Conservation (phyloP, 53 echinoderm and acorn worm species). For the Holothuria leucospilota region DNA sequence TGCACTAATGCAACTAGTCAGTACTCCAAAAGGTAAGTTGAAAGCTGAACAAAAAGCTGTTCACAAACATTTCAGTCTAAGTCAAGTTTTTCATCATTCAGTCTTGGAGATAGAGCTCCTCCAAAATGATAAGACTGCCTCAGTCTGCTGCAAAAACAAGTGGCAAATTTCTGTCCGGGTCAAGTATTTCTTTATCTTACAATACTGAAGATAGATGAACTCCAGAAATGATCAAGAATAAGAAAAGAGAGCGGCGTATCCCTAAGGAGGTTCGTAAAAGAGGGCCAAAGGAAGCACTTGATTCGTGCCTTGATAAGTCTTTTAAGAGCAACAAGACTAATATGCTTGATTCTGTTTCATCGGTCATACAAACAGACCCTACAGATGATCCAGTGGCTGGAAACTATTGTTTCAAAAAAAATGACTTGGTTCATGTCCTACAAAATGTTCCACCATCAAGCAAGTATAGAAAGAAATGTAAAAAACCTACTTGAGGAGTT, state of each 20-base stretch:
- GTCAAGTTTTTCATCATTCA: no score
- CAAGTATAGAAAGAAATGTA: not conserved
- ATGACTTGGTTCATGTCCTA: not conserved
- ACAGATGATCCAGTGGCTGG: not conserved
- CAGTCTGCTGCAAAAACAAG: no score
- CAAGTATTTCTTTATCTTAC: no score
- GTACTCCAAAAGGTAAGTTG: no score
- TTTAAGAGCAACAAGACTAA: not conserved
- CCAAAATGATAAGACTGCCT: not conserved
- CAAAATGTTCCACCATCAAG: conserved; percentile 16
- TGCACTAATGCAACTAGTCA: no score
- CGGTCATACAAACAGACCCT: not conserved
- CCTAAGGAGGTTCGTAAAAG: not conserved
- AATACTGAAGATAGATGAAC: no score
- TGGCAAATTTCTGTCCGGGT: no score
- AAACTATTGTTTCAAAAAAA: conserved; percentile 14
- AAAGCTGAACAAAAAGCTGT: no score
- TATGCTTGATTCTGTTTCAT: not conserved
- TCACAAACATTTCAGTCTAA: no score
- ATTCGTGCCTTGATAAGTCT: not conserved
- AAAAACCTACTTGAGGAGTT: not conserved
- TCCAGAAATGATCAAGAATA: not conserved
- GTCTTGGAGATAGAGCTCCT: no score
- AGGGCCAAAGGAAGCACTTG: not conserved
- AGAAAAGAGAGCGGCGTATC: not conserved